Conservation (phyloP, 2,888 invertebrate genomes). For the Scaptomyza parva region DNA sequence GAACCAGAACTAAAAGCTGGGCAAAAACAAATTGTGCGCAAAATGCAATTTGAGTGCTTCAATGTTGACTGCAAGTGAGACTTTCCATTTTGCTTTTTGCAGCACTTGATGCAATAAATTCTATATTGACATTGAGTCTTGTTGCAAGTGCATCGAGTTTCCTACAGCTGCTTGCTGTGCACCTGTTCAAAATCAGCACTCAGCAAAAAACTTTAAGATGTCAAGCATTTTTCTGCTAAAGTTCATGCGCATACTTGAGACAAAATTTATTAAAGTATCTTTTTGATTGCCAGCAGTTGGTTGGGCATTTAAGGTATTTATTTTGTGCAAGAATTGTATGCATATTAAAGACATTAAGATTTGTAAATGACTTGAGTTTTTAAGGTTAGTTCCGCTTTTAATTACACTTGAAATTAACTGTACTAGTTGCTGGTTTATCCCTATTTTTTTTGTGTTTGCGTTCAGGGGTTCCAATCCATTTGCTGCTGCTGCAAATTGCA, state of each 20-base stretch:
- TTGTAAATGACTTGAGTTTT: neutral
- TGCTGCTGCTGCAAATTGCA: slow-evolving; percentile 58
- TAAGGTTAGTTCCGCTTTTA: neutral
- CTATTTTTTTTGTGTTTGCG: slow-evolving; percentile 13
- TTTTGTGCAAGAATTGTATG: neutral
- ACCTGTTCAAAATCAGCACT: slow-evolving; percentile 41
- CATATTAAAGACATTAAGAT: neutral
- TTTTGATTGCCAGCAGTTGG: neutral
- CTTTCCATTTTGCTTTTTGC: slow-evolving; percentile 11
- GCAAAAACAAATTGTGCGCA: slow-evolving; percentile 21
- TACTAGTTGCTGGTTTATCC: slow-evolving; percentile 20
- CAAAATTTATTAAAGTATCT: neutral
- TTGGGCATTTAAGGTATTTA: no score
- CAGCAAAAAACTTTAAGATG: slow-evolving; percentile 28
- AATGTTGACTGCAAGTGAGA: slow-evolving; percentile 7
- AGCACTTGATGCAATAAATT: slow-evolving; percentile 52
- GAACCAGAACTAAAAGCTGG: neutral
- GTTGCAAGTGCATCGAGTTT: slow-evolving; percentile 35
- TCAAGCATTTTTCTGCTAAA: neutral
- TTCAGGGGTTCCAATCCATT: slow-evolving; percentile 39
- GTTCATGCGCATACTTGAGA: neutral
- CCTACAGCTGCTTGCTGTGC: slow-evolving; percentile 36
- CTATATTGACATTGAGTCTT: slow-evolving; percentile 50
- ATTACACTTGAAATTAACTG: slow-evolving; percentile 26
- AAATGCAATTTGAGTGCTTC: slow-evolving; percentile 56